Evolutionary conservation across 2,888 invertebrate genomes (phyloP).

Genomic region (Lithophane socia): DNA sequence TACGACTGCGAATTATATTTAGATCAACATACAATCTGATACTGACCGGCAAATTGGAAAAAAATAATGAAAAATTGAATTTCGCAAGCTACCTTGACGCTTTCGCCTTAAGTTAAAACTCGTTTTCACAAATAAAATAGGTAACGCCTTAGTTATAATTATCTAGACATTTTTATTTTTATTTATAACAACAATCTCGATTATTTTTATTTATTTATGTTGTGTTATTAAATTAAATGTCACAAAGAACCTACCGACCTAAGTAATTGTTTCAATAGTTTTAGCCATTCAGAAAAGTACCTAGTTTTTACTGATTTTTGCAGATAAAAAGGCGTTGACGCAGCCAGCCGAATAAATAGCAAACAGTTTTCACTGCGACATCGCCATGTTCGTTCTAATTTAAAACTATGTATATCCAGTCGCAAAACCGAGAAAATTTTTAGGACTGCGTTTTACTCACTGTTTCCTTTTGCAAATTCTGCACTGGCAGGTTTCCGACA

Average conservation of each 20-base stretch:
- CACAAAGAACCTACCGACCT: not conserved
- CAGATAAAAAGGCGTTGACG: not conserved
- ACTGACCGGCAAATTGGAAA: too few relatives aligned
- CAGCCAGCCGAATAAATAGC: not conserved
- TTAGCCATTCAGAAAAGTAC: not conserved
- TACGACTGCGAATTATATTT: too few relatives aligned
- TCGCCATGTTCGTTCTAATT: not conserved
- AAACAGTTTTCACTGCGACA: not conserved
- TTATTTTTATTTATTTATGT: not conserved
- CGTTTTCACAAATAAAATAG: not conserved
- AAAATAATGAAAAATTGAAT: too few relatives aligned
- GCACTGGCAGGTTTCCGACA: conserved; percentile 91
- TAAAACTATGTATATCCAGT: not conserved
- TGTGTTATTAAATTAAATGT: not conserved
- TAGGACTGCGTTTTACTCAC: conserved; percentile 74
- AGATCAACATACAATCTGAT: too few relatives aligned
- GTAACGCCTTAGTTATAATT: not conserved
- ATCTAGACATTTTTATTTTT: not conserved
- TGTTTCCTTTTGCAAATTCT: conserved; percentile 91
- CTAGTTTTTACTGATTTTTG: not conserved
- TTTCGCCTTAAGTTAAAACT: not conserved
- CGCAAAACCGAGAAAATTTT: too few relatives aligned
- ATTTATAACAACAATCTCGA: not conserved
- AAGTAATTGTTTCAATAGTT: not conserved
- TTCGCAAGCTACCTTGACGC: too few relatives aligned